These are phyloP conservation scores for Aurelia sp. DNA, from an alignment of 30 jellyfish, hydroid and myxozoan genomes.

Conservation along the genomic window DNA sequence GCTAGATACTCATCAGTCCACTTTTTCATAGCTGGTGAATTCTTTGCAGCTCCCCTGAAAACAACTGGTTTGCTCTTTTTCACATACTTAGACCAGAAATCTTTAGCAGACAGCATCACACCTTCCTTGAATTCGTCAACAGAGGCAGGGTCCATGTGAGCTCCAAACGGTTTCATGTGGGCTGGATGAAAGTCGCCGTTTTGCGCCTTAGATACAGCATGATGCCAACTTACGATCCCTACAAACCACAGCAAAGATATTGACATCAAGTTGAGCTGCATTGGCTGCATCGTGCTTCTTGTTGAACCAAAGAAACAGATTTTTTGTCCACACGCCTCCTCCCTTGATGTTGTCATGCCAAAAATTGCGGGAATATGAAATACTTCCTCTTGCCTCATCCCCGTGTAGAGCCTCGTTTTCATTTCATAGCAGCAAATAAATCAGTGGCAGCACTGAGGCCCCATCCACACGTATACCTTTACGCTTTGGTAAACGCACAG, in stretches of 20 bases:
- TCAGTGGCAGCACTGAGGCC: too few species aligned
- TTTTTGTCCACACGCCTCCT: too few species aligned
- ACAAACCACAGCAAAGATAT: not conserved
- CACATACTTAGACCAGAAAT: constrained; percentile 67
- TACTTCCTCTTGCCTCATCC: too few species aligned
- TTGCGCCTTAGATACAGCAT: not conserved
- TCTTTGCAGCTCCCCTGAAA: constrained; percentile 77
- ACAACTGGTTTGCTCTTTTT: constrained; percentile 71
- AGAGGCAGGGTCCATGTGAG: constrained; percentile 64
- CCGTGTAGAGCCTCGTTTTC: too few species aligned
- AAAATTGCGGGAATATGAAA: too few species aligned
- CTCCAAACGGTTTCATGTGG: constrained; percentile 90
- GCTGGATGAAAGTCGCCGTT: constrained; percentile 27
- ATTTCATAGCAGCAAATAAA: not conserved
- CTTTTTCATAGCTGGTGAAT: constrained; percentile 61
- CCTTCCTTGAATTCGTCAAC: constrained; percentile 78
- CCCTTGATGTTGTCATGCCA: too few species aligned
- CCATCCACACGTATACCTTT: too few species aligned
- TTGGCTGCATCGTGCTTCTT: too few species aligned
- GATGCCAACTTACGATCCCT: not conserved
- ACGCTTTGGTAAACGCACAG: too few species aligned
- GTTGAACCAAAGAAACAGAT: too few species aligned
- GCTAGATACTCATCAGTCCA: constrained; percentile 88
- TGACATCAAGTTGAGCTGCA: too few species aligned
- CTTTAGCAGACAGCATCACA: constrained; percentile 60